These are phyloP conservation scores for Agrotis puta DNA, from an alignment of 2,888 invertebrate genomes.

Conservation along the genomic window DNA sequence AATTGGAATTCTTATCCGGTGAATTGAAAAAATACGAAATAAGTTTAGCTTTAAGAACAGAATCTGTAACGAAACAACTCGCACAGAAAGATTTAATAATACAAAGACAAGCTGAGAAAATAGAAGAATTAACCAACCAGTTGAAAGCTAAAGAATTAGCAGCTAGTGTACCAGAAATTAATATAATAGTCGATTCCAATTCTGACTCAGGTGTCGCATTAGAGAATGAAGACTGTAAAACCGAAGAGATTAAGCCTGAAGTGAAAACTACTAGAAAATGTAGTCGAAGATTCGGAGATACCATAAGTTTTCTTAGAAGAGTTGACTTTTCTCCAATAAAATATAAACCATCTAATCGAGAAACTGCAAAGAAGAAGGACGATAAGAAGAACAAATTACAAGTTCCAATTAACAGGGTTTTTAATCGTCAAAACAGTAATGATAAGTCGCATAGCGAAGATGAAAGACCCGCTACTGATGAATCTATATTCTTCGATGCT, in stretches of 20 bases:
- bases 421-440: conserved; percentile 78
- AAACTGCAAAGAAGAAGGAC: conserved; percentile 82
- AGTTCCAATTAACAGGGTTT: conserved; percentile 78
- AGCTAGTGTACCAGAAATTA: conserved; percentile 80
- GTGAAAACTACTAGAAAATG: conserved; percentile 83
- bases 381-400: conserved; percentile 83
- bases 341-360: conserved; percentile 83
- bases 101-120: conserved; percentile 80
- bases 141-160: conserved; percentile 73
- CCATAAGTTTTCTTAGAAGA: conserved; percentile 86
- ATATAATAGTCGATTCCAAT: conserved; percentile 84
- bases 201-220: conserved; percentile 88
- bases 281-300: conserved; percentile 86
- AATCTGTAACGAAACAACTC: conserved; percentile 83
- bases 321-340: conserved; percentile 89
- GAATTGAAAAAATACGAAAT: conserved; percentile 88
- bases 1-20: conserved; percentile 85
- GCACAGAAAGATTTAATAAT: conserved; percentile 85
- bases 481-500: conserved; percentile 79
- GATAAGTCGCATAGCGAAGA: conserved; percentile 85
- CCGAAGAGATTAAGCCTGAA: conserved; percentile 78
- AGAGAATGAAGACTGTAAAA: conserved; percentile 84
- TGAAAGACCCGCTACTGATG: conserved; percentile 76
- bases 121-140: conserved; percentile 82
- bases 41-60: conserved; percentile 84